Evolutionary conservation across 2,888 invertebrate species (phyloP), one percentile per base, ranked within the genome.

Genomic region (Drosophila lutescens): DNA sequence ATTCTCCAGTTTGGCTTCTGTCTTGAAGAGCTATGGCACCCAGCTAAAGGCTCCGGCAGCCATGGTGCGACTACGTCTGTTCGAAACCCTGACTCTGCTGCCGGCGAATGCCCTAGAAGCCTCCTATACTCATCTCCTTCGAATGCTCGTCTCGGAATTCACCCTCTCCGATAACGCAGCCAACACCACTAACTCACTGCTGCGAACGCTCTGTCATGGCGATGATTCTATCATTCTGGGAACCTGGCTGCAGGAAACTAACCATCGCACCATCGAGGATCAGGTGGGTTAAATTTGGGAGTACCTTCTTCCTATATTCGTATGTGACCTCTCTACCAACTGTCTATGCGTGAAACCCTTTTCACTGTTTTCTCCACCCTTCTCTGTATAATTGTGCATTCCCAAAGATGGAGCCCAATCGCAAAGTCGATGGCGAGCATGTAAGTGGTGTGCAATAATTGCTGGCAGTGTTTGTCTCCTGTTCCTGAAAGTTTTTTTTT

Each of bases 241-340:
- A 12, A 97, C 98, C 54, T 98, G 98, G 97, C 94, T 98, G 43
- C 97, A 98, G 91, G 98, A 99, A 91, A 98, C 98, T 0, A 98
- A 99, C 92, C 98, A 99, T 92, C 96, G 97, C 72, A 96, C 96
- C 50, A 98, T 99, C 78, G 99, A 99, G 93, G 98, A 99, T 93
- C 99, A 99, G 95, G 98, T 98, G 47, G 74, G 72, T n/a, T 12
- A 7, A 4, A 13, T 12, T 38, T 38, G 12, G 13, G 20, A 20
- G 23, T 12, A 20, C 26, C 12, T 2, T 13, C 5, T 53, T 7
- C 32, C 10, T n/a, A 17, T 50, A 7, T 23, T 17, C 63, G 41
- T 32, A 30, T 56, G 30, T 44, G 34, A 32, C n/a, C 26, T 71
- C 38, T 66, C 41, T 59, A 54, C 30, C 51, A 49, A 62, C 46